Percentiles rank a stretch among this genome's conserved stretches.
Conservation (phyloP, 2,888 invertebrate genomes). For the Steinernema scapterisci region DNA sequence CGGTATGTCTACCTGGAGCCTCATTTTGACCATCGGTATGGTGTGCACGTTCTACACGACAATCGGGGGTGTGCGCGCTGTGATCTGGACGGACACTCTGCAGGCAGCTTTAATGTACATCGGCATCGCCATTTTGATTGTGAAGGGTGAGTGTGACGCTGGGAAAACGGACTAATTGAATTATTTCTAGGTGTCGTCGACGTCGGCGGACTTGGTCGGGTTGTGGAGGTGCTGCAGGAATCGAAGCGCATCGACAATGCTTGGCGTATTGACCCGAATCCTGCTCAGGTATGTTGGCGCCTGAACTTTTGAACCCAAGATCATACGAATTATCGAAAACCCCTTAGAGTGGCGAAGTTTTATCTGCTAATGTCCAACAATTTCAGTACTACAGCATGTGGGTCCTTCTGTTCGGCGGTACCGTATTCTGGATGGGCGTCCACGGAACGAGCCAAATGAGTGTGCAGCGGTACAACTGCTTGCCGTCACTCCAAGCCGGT, state of each 20-base stretch:
- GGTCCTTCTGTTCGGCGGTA: conserved; percentile 5
- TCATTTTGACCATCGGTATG: conserved; percentile 17
- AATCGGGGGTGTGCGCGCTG: conserved; percentile 20
- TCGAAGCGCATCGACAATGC: conserved; percentile 48
- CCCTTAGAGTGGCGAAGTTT: background rate
- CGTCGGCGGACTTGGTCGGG: conserved; percentile 50
- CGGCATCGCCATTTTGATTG: conserved; percentile 50
- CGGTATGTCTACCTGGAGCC: conserved; percentile 22
- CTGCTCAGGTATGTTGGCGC: conserved; percentile 4
- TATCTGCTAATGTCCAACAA: no score
- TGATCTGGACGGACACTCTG: conserved; percentile 30
- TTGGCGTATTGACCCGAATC: conserved; percentile 39
- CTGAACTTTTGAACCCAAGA: background rate
- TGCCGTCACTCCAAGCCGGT: conserved; percentile 2
- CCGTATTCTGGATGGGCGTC: conserved; percentile 24
- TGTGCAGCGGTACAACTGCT: conserved; percentile 25
- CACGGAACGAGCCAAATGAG: conserved; percentile 19
- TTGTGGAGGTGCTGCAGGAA: conserved; percentile 46
- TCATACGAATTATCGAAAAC: background rate
- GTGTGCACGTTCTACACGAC: conserved; percentile 25
- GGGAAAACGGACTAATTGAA: background rate
- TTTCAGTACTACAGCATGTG: conserved; percentile 26
- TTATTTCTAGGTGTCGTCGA: conserved; percentile 39
- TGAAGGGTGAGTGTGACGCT: conserved; percentile 35
- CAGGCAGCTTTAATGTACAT: conserved; percentile 56